Evolutionary conservation across 2,888 invertebrate genomes (phyloP).

Genomic region (Balanococcus diminutus): DNA sequence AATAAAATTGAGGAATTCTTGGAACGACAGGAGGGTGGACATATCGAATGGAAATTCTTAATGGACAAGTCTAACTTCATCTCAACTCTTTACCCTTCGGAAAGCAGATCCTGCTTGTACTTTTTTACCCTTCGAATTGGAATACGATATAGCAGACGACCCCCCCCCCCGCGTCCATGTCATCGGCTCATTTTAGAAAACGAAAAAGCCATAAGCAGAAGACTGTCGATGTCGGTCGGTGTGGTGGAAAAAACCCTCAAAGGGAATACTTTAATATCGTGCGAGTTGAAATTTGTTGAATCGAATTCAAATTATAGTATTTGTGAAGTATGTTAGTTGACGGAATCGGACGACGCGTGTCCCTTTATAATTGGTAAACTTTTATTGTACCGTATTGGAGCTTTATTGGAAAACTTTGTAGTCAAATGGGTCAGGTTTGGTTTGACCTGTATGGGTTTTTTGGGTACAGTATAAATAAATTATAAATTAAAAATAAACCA

Average conservation of each 20-base stretch:
- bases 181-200: not conserved
- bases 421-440: not conserved
- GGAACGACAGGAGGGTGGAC: not conserved
- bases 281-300: slow-evolving; percentile 14
- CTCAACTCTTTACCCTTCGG: not conserved
- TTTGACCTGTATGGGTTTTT: not conserved
- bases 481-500: not conserved
- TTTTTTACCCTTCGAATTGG: not conserved
- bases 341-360: slow-evolving; percentile 28
- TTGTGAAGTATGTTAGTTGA: slow-evolving; percentile 16
- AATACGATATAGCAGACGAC: not conserved
- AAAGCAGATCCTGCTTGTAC: not conserved
- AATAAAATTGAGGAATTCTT: not conserved
- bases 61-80: not conserved
- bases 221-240: not conserved
- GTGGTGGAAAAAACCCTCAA: not conserved
- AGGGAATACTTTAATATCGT: slow-evolving; percentile 20
- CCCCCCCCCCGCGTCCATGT: not conserved
- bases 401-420: slow-evolving; percentile 25
- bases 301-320: slow-evolving; percentile 24
- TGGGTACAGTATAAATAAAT: not conserved
- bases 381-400: not conserved
- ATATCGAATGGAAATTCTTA: not conserved
- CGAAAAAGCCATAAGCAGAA: not conserved
- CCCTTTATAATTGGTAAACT: slow-evolving; percentile 36